Evolutionary conservation across 1,140 invertebrate species (phyloP).

Genomic region (Drosophila seguyi): DNA sequence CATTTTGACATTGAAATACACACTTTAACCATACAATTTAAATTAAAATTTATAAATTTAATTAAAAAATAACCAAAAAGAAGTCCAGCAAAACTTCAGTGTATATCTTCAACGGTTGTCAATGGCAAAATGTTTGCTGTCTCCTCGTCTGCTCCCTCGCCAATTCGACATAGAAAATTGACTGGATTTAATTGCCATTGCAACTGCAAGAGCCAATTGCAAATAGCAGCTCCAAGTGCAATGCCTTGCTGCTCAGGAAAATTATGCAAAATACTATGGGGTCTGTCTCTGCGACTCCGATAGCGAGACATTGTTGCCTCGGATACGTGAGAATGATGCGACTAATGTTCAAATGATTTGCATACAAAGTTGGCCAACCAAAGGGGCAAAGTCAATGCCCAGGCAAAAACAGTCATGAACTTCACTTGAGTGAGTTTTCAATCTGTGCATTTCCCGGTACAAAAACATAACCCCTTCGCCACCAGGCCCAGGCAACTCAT

Average conservation of each 20-base stretch:
- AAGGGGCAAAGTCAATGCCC: conserved; percentile 61
- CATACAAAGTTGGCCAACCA: conserved; percentile 60
- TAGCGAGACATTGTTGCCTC: conserved; percentile 16
- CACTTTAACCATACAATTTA: neutral
- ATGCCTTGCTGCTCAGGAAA: conserved; percentile 46
- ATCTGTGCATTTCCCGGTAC: neutral
- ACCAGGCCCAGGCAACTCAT: conserved; percentile 18
- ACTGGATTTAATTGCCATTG: conserved; percentile 73
- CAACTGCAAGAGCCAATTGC: conserved; percentile 36
- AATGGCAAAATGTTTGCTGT: conserved; percentile 52
- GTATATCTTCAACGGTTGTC: conserved; percentile 25
- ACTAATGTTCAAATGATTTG: conserved; percentile 69
- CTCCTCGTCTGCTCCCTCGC: conserved; percentile 14
- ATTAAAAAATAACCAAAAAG: neutral
- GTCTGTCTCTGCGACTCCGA: neutral
- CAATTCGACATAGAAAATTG: conserved; percentile 63
- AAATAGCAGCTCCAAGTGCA: conserved; percentile 57
- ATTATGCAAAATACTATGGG: conserved; percentile 65
- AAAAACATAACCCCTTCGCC: conserved; percentile 7
- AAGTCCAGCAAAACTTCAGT: neutral
- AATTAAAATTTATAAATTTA: neutral
- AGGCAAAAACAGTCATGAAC: conserved; percentile 50
- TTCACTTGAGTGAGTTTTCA: conserved; percentile 16
- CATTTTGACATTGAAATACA: too few relatives aligned
- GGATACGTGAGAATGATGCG: conserved; percentile 58